Evolutionary conservation across 2,888 invertebrate genomes (phyloP), one percentile per base, ranked within the genome.

Genomic region (Apodemia hepburni): DNA sequence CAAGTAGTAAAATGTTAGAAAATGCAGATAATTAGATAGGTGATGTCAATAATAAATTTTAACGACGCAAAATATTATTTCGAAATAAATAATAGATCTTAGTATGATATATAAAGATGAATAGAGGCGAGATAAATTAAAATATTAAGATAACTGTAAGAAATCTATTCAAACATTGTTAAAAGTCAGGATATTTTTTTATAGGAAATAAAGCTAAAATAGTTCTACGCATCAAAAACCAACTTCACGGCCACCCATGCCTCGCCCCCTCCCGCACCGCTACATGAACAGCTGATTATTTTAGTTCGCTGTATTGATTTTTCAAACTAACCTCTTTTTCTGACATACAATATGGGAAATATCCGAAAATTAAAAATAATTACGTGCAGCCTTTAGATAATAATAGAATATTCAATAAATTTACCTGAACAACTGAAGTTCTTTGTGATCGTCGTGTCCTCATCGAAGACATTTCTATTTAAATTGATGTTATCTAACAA

Each of bases 401-500:
- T 59, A 12, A 33, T 38, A 35, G 17, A 17, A 57, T 29, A 57
- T 7, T 27, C 27, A 15, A 57, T 27, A 29, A 57, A 57, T 29
- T 84, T 93, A 94, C 94, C 94, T 93, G 93, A 92, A 91, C 94
- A 94, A 84, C 88, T 86, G 84, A 90, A 86, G 85, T 93, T 93
- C 93, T 94, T 93, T 92, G 93, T 92, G 87, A 88, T 87, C 79
- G 84, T 82, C 73, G 80, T 83, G 79, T 91, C 90, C 78, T 90
- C 85, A 77, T 79, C 75, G 79, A 85, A 84, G 78, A 88, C 82
- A 80, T 88, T 85, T 76, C 80, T 83, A 75, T 89, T 87, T 81
- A 92, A 85, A 82, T 93, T 93, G 81, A 94, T 93, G 90, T 93
- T 93, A 86, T 93, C 93, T 84, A 90, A 91, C 78, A 94, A 92